A percentile compares a stretch with the other conserved stretches of the same genome.
Conservation (phyloP, 2,797 vertebrate genomes). For the Ctenochaetus hawaiiensis region DNA sequence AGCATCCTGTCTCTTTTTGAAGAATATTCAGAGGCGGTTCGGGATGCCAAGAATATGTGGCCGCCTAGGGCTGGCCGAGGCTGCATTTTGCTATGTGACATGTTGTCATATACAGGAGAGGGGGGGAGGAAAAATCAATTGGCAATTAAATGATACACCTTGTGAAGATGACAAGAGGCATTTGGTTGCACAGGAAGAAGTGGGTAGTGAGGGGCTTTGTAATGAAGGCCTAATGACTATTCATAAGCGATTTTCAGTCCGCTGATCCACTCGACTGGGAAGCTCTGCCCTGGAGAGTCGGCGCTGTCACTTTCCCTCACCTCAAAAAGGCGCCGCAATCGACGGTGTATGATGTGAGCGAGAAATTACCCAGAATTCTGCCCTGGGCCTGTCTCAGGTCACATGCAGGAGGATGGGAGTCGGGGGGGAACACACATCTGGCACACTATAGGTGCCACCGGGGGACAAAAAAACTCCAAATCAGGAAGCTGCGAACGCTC, state of each 20-base stretch:
- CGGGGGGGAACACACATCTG: constrained; percentile 89
- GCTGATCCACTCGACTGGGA: constrained; percentile 99
- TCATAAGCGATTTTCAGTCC: constrained; percentile 99
- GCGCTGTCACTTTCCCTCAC: constrained; percentile 99
- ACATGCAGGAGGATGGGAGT: constrained; percentile 87
- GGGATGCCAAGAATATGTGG: constrained; percentile 90
- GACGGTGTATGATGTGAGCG: constrained; percentile 93
- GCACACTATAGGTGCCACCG: constrained; percentile 95
- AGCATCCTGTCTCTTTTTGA: constrained; percentile 70
- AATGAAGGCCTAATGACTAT: constrained; percentile 99
- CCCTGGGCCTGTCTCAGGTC: constrained; percentile 95
- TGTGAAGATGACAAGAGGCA: constrained; percentile 99
- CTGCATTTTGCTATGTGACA: constrained; percentile 97
- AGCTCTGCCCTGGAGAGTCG: constrained; percentile 98
- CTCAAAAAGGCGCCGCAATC: constrained; percentile 95
- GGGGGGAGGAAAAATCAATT: constrained; percentile 92
- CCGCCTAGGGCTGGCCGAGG: constrained; percentile 89
- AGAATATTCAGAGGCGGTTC: constrained; percentile 80
- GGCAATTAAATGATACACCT: constrained; percentile 99
- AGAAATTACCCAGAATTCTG: constrained; percentile 93
- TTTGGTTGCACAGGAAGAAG: constrained; percentile 92
- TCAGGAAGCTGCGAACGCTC: constrained; percentile 91
- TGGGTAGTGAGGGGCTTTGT: constrained; percentile 95
- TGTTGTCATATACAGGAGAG: constrained; percentile 92
- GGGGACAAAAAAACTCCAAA: constrained; percentile 89